Conservation (phyloP, 2,113 vertebrate genomes). For the Stigmatopora nigra region DNA sequence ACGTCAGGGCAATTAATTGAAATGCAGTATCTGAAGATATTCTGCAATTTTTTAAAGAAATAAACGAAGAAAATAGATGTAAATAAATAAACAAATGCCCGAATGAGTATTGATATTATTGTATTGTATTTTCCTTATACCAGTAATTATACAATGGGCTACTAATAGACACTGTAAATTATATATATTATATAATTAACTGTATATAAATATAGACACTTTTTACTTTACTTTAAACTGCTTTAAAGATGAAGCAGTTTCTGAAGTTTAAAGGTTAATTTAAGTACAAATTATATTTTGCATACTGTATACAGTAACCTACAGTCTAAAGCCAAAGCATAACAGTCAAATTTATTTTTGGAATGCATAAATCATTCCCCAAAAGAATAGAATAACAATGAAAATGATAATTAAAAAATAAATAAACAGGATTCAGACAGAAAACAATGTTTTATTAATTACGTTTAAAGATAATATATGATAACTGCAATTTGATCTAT, state of each 20-base stretch:
- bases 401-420: slow-evolving; percentile 18
- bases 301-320: too few species aligned
- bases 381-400: slow-evolving; percentile 44
- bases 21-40: background rate
- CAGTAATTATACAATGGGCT: too few species aligned
- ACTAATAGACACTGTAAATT: too few species aligned
- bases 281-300: background rate
- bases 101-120: too few species aligned
- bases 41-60: slow-evolving; percentile 2
- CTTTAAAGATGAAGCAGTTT: background rate
- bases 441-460: slow-evolving; percentile 73
- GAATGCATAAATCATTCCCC: slow-evolving; percentile 50
- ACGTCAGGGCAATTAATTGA: slow-evolving; percentile 28
- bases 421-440: slow-evolving; percentile 32
- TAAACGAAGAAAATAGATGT: too few species aligned
- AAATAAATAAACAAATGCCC: background rate
- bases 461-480: slow-evolving; percentile 61
- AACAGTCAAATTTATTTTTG: slow-evolving; percentile 32
- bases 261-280: background rate
- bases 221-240: background rate
- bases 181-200: too few species aligned
- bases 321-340: background rate
- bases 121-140: too few species aligned
- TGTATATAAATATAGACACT: background rate
- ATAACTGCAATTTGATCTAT: slow-evolving; percentile 60